These are phyloP conservation scores for Calephelis nemesis DNA, from an alignment of 1,140 invertebrate genomes.

Conservation along the genomic window DNA sequence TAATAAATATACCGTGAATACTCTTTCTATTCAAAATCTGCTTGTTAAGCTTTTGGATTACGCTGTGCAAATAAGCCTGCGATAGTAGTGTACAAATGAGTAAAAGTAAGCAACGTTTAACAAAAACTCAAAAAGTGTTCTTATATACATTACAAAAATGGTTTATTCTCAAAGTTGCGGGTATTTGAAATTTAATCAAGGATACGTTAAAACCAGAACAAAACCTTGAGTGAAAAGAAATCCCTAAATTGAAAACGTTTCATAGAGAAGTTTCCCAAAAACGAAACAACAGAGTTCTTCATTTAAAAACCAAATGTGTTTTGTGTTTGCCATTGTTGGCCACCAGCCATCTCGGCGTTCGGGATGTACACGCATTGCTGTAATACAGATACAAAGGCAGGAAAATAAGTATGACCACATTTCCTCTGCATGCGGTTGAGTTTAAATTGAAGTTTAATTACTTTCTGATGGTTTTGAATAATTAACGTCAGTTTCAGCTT, in stretches of 20 bases:
- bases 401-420: constrained; percentile 13
- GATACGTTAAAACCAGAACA: too few relatives aligned
- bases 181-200: too few relatives aligned
- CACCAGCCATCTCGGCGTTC: constrained; percentile 19
- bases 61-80: too few relatives aligned
- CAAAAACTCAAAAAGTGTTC: too few relatives aligned
- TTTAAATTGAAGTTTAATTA: constrained; percentile 4
- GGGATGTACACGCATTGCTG: constrained; percentile 4
- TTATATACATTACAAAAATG: too few relatives aligned
- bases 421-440: background rate
- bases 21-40: too few relatives aligned
- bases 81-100: too few relatives aligned
- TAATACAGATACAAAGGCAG: constrained; percentile 14
- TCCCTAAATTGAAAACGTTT: constrained; percentile 15
- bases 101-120: too few relatives aligned
- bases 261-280: constrained; percentile 10
- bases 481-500: background rate
- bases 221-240: background rate
- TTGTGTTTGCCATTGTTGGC: constrained; percentile 22
- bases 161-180: too few relatives aligned
- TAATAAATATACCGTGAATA: too few relatives aligned
- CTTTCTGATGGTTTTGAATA: background rate
- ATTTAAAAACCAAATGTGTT: constrained; percentile 22
- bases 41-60: too few relatives aligned
- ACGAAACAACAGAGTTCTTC: constrained; percentile 16